These are phyloP conservation scores for Caiman crocodilus DNA, from an alignment of 2,797 vertebrate genomes.

Conservation along the genomic window DNA sequence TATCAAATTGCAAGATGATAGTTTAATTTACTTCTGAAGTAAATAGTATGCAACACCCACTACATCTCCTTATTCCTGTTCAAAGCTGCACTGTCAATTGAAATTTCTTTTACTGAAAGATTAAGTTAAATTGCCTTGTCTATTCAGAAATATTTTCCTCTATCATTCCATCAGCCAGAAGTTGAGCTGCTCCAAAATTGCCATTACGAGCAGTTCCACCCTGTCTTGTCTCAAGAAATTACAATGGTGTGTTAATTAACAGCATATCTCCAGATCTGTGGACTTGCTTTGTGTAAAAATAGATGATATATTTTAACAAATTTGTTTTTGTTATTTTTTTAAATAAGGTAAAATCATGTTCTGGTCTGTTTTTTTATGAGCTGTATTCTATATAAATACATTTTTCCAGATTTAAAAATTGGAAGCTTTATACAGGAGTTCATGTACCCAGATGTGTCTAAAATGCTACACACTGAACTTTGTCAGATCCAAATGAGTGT, in stretches of 20 bases:
- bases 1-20: not conserved
- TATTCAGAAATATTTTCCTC: not conserved
- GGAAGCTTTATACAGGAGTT: not conserved
- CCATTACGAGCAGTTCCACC: not conserved
- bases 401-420: not conserved
- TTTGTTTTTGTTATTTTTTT: not conserved
- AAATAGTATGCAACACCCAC: not conserved
- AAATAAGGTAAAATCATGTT: not conserved
- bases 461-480: not conserved
- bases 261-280: not conserved
- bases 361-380: not conserved
- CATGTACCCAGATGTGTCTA: not conserved
- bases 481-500: not conserved
- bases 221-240: too few species aligned
- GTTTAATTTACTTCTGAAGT: not conserved
- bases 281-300: not conserved
- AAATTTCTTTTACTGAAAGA: not conserved
- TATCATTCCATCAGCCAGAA: not conserved
- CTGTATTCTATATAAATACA: not conserved
- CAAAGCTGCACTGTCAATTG: not conserved
- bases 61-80: not conserved
- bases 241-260: not conserved
- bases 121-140: not conserved
- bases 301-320: not conserved
- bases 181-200: not conserved